phyloP scores from a whole-genome alignment of 2,113 vertebrate genomes.

The Macquaria australasica region DNA sequence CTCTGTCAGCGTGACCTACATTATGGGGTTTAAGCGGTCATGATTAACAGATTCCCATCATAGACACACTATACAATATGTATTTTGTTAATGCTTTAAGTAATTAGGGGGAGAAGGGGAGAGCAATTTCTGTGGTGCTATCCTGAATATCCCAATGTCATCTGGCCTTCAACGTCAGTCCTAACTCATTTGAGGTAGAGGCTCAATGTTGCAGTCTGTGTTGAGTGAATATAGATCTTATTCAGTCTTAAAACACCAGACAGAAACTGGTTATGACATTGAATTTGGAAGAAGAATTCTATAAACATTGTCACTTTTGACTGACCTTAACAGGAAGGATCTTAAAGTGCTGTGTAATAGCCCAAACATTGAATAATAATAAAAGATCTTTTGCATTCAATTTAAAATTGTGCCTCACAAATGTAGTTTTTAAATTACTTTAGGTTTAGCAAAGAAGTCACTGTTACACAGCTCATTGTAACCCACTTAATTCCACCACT shows the following conservation, averaged over 20 bases:
- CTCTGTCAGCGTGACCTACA: slow-evolving; percentile 30
- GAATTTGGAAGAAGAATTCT: not conserved
- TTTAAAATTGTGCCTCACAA: not conserved
- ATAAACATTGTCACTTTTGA: not conserved
- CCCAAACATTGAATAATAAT: not conserved
- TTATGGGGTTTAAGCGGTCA: slow-evolving; percentile 29
- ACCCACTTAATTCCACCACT: not conserved
- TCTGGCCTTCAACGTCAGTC: not conserved
- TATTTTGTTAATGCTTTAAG: slow-evolving; percentile 24
- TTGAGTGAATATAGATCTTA: not conserved
- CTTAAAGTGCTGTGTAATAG: not conserved
- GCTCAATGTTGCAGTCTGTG: not conserved
- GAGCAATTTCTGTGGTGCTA: not conserved
- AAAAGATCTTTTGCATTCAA: not conserved
- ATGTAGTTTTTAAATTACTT: not conserved
- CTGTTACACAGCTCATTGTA: slow-evolving; percentile 13
- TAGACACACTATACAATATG: not conserved
- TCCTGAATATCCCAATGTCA: slow-evolving; percentile 12
- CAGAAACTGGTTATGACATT: not conserved
- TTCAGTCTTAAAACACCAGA: not conserved
- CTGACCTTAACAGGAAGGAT: not conserved
- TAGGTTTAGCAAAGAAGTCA: not conserved
- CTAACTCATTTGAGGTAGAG: not conserved
- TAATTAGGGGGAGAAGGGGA: slow-evolving; percentile 8
- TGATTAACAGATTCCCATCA: slow-evolving; percentile 43